Conservation (phyloP, 2,797 vertebrate species). For the Poecilia wingei region DNA sequence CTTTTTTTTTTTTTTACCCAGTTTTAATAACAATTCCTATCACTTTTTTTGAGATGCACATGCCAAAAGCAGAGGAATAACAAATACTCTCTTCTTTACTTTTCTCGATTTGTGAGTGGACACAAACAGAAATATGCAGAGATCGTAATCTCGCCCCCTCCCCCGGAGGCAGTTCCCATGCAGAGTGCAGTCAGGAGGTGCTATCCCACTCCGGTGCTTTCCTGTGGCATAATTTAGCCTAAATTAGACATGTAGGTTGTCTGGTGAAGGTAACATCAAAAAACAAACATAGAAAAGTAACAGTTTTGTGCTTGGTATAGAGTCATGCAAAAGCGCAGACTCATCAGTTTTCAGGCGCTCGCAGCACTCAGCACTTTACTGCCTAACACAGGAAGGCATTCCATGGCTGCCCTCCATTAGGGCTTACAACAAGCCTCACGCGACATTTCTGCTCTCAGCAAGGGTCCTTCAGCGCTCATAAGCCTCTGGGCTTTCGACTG, state of each 20-base stretch:
- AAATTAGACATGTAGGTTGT: slow-evolving; percentile 7
- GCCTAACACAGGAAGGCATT: slow-evolving; percentile 63
- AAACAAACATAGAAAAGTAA: slow-evolving; percentile 7
- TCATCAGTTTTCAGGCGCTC: slow-evolving; percentile 43
- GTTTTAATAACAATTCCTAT: not conserved
- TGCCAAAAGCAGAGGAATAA: slow-evolving; percentile 6
- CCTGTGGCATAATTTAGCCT: slow-evolving; percentile 16
- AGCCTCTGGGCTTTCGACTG: slow-evolving; percentile 51
- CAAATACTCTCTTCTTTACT: slow-evolving; percentile 16
- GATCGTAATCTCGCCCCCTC: slow-evolving; percentile 27
- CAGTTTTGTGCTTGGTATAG: slow-evolving; percentile 25
- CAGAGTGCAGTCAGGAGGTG: slow-evolving; percentile 6
- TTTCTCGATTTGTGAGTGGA: slow-evolving; percentile 27
- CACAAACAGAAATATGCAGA: slow-evolving; percentile 32
- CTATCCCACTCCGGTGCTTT: slow-evolving; percentile 10
- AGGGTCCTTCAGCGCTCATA: slow-evolving; percentile 48
- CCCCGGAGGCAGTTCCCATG: slow-evolving; percentile 38
- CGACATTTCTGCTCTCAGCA: slow-evolving; percentile 65
- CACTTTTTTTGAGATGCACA: not conserved
- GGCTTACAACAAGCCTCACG: slow-evolving; percentile 65
- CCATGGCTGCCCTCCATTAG: slow-evolving; percentile 73
- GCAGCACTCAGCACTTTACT: slow-evolving; percentile 45
- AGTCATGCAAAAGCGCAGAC: slow-evolving; percentile 29
- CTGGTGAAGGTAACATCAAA: slow-evolving; percentile 1
- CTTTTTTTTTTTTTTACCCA: not conserved